Percentiles rank a stretch among this genome's conserved stretches.
Evolutionary conservation across 2,797 vertebrate species (phyloP).

Genomic region (Lycodopsis pacificus): DNA sequence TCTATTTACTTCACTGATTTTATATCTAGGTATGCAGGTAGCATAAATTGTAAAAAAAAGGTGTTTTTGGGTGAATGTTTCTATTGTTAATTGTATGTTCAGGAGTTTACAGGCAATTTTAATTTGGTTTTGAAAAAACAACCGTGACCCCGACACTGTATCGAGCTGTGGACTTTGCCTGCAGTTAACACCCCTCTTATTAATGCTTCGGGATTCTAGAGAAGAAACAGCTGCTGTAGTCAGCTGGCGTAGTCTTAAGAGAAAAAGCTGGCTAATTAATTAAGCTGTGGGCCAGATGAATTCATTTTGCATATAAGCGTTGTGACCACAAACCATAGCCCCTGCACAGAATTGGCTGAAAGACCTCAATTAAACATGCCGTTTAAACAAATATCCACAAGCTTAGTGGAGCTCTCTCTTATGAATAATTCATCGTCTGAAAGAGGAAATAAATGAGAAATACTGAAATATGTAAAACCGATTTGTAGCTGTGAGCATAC

Average conservation of each 20-base stretch:
- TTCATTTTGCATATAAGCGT: slow-evolving; percentile 81
- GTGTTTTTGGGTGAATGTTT: not conserved
- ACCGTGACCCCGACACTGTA: not conserved
- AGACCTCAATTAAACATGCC: slow-evolving; percentile 87
- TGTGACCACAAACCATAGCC: slow-evolving; percentile 81
- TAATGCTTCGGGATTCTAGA: slow-evolving; percentile 71
- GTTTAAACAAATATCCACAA: slow-evolving; percentile 87
- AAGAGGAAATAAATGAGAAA: slow-evolving; percentile 78
- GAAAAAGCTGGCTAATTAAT: slow-evolving; percentile 88
- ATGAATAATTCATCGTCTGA: slow-evolving; percentile 82
- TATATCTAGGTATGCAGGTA: not conserved
- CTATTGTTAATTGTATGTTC: not conserved
- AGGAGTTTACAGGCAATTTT: not conserved
- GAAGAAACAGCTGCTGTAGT: slow-evolving; percentile 80
- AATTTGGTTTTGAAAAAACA: not conserved
- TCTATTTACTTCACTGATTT: not conserved
- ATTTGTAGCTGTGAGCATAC: slow-evolving; percentile 77
- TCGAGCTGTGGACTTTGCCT: slow-evolving; percentile 42
- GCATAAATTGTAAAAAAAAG: not conserved
- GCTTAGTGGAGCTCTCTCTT: slow-evolving; percentile 73
- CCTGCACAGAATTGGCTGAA: slow-evolving; percentile 79
- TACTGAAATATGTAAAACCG: slow-evolving; percentile 77
- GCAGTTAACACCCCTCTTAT: slow-evolving; percentile 68
- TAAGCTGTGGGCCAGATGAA: slow-evolving; percentile 87
- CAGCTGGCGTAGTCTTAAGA: slow-evolving; percentile 76